phyloP scores from a whole-genome alignment of 1,140 invertebrate species.

The Tachypleus tridentatus region DNA sequence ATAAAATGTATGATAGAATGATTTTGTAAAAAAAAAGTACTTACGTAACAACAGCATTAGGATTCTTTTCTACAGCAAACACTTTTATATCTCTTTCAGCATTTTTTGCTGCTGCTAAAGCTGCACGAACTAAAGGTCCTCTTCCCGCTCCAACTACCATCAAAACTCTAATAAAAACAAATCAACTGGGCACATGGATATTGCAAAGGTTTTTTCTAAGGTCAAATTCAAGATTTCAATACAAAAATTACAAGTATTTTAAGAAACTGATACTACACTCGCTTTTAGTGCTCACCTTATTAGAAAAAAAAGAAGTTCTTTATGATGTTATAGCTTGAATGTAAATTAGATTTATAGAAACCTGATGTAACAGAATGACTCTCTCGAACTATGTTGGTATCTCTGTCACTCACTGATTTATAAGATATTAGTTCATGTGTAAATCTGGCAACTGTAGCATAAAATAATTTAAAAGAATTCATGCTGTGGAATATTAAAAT shows the following conservation, averaged over 20 bases:
- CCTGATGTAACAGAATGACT: too few relatives aligned
- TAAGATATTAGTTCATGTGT: too few relatives aligned
- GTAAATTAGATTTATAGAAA: too few relatives aligned
- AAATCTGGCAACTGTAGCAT: too few relatives aligned
- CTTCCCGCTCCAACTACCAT: conserved; percentile 93
- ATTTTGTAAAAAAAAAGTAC: conserved; percentile 19
- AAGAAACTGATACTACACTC: conserved; percentile 23
- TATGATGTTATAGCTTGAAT: too few relatives aligned
- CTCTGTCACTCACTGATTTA: too few relatives aligned
- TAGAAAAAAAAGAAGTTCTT: background rate
- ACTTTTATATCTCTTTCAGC: conserved; percentile 52
- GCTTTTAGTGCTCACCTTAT: background rate
- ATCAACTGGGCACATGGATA: too few relatives aligned
- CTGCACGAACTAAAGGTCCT: conserved; percentile 79
- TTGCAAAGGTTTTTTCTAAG: too few relatives aligned
- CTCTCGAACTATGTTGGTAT: too few relatives aligned
- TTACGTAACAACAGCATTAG: conserved; percentile 83
- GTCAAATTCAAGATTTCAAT: background rate
- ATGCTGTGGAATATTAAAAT: too few relatives aligned
- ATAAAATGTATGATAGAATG: background rate
- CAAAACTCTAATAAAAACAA: conserved; percentile 39
- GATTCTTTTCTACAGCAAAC: conserved; percentile 98
- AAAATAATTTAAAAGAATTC: too few relatives aligned
- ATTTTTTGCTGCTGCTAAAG: conserved; percentile 62
- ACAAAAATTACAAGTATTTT: background rate